Base-by-base conservation (phyloP, 2,113 vertebrate species). In the Pimephales promelas region DNA sequence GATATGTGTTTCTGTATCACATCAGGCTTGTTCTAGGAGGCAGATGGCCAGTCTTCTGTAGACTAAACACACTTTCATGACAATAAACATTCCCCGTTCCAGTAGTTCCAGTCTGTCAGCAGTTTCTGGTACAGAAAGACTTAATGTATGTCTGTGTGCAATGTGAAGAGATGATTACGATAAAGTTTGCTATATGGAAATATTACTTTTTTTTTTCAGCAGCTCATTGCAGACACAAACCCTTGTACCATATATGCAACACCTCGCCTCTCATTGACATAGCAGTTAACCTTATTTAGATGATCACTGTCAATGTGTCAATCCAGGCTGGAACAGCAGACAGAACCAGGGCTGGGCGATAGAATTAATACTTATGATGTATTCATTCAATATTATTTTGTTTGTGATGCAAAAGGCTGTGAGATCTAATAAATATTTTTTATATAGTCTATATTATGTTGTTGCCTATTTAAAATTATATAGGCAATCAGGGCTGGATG, bases 11-110 rank as follows among this genome's bases (percentile, higher is more conserved):
- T 87, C 77, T 86, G 77, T 89, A 89, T 91, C 91, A 89, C 90
- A 89, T 90, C 89, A 79, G 77, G 83, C 83, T 83, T 82, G 79
- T 88, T 86, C 85, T 68, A 88, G 78, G 34, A 85, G 90, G 90
- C 94, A 94, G 93, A 94, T 94, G 93, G 93, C 82, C 73, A 3
- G 59, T 90, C 89, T 88, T 91, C 88, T 92, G 91, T 84, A 83
- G 54, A 84, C 28, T 54, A 64, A 28, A 47, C n/a, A 26, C 61
- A 66, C 57, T 62, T 64, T 77, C 56, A 31, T 79, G 14, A 81
- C 68, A 52, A 56, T 61, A 74, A 59, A 72, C 52, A 57, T 70
- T 82, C 45, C 24, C 31, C 56, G 34, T 56, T 16, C 47, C 13
- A 18, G 22, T 31, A 40, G 18, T 47, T 57, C n/a, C 3, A 1